phyloP scores from a whole-genome alignment of 2,113 vertebrate genomes.

The Aegotheles bennettii region DNA sequence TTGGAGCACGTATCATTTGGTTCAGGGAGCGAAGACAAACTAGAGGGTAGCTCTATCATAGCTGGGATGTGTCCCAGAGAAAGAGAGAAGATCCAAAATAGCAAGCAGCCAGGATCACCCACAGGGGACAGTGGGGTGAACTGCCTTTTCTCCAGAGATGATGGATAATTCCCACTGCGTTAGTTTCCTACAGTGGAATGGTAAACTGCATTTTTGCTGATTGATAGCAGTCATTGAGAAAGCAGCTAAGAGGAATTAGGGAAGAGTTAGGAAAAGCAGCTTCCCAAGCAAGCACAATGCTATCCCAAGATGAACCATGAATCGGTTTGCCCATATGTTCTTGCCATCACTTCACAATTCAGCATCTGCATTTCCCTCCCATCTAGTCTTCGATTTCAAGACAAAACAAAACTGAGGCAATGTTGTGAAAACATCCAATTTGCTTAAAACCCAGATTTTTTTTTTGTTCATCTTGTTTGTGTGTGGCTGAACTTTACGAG shows the following conservation, averaged over 20 bases:
- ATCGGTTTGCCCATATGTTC: background rate
- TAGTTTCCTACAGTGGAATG: background rate
- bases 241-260: background rate
- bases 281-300: background rate
- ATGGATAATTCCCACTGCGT: background rate
- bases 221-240: background rate
- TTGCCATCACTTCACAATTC: background rate
- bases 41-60: background rate
- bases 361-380: background rate
- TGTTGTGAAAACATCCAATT: background rate
- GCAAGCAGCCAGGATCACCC: background rate
- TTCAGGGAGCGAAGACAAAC: background rate
- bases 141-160: background rate
- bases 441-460: background rate
- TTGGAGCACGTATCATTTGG: background rate
- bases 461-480: background rate
- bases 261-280: background rate
- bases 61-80: background rate
- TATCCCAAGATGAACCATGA: background rate
- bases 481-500: background rate
- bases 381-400: background rate
- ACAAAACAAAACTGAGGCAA: background rate
- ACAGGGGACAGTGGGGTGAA: background rate
- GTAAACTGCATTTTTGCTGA: background rate
- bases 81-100: background rate